phyloP scores from a whole-genome alignment of 2,888 invertebrate species.

The Odontothrips loti region DNA sequence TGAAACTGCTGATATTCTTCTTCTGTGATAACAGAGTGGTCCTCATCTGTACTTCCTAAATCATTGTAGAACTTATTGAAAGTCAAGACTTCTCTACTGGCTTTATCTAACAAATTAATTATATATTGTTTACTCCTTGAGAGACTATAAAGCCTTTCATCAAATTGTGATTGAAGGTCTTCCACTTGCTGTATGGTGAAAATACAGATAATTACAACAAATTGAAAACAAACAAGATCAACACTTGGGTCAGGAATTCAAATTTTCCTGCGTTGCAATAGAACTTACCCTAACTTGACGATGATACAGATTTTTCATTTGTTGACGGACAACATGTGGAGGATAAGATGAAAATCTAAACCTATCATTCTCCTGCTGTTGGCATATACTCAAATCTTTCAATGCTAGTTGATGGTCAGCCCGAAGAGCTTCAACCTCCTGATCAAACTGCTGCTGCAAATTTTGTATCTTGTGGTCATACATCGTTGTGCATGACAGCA shows the following conservation, averaged over 20 bases:
- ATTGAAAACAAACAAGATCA: not conserved
- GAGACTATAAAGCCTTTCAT: not conserved
- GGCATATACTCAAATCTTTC: not conserved
- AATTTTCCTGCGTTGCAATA: too few relatives aligned
- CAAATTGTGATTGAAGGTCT: not conserved
- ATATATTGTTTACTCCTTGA: not conserved
- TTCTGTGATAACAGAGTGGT: conserved; percentile 29
- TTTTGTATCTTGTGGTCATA: not conserved
- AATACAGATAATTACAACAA: not conserved
- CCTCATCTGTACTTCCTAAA: conserved; percentile 30
- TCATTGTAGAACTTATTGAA: conserved; percentile 34
- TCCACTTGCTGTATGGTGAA: not conserved
- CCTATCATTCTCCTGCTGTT: not conserved
- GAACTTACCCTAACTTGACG: not conserved
- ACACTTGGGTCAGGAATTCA: not conserved
- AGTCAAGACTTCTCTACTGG: conserved; percentile 32
- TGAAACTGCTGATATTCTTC: conserved; percentile 30
- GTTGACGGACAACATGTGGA: not conserved
- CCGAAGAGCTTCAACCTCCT: not conserved
- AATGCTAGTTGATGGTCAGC: not conserved
- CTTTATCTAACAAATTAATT: conserved; percentile 27
- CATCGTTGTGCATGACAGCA: not conserved
- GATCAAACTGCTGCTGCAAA: not conserved
- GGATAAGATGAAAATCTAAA: not conserved
- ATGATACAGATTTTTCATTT: not conserved